These are phyloP conservation scores for Antedon bifida DNA, from an alignment of 35 echinoderm and acorn worm genomes.

Conservation along the genomic window DNA sequence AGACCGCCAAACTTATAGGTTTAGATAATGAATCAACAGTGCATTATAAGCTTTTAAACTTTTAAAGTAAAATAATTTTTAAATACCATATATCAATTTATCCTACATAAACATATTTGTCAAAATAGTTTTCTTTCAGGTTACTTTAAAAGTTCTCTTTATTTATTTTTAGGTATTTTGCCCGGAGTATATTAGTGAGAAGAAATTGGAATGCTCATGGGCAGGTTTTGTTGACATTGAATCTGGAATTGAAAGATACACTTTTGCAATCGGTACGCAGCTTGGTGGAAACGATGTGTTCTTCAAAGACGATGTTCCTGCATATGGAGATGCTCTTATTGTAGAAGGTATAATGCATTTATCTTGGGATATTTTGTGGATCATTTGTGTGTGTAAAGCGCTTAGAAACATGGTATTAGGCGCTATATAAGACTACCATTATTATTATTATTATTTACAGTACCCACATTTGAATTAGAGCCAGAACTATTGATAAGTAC, in stretches of 20 bases:
- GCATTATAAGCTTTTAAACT: neutral
- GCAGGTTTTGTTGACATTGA: conserved; percentile 24
- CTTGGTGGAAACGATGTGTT: conserved; percentile 18
- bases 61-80: neutral
- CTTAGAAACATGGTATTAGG: too few species aligned
- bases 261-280: conserved; percentile 8
- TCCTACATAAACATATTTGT: too few species aligned
- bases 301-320: neutral
- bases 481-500: too few species aligned
- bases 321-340: neutral
- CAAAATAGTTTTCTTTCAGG: too few species aligned
- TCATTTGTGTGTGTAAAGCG: too few species aligned
- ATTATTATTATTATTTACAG: too few species aligned
- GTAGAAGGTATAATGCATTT: conserved; percentile 4
- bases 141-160: neutral
- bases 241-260: conserved; percentile 7
- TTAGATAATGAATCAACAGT: too few species aligned
- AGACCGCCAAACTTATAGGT: too few species aligned
- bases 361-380: too few species aligned
- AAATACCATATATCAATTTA: too few species aligned
- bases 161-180: conserved; percentile 12
- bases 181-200: conserved; percentile 6
- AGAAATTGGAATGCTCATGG: conserved; percentile 1
- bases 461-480: too few species aligned
- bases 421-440: too few species aligned